phyloP scores from a whole-genome alignment of 2,888 invertebrate species.

The Xestoiulus laeticollis region DNA sequence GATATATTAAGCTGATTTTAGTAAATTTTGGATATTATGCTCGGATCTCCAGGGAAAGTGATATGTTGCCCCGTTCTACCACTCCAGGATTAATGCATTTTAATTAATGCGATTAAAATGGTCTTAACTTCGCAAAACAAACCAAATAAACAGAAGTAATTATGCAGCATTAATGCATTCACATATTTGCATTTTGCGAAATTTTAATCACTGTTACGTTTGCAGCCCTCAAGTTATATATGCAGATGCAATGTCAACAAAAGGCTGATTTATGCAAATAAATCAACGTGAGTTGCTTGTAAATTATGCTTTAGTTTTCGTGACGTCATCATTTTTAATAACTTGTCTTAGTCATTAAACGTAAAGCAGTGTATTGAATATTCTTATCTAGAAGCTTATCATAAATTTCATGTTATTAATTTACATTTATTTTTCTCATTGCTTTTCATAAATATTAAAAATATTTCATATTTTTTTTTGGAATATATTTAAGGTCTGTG shows the following conservation, averaged over 20 bases:
- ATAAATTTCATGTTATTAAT: background rate
- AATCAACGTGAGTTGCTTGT: background rate
- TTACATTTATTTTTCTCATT: background rate
- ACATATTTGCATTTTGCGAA: constrained; percentile 36
- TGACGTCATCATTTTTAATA: background rate
- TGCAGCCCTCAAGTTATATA: background rate
- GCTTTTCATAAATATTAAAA: background rate
- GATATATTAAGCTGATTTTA: constrained; percentile 41
- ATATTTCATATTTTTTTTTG: too few relatives aligned
- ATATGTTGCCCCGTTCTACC: background rate
- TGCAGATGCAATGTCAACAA: constrained; percentile 39
- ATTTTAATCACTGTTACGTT: constrained; percentile 39
- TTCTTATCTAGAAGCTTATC: background rate
- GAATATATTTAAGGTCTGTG: too few relatives aligned
- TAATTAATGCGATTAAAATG: constrained; percentile 40
- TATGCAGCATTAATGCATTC: constrained; percentile 34
- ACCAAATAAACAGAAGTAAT: constrained; percentile 40
- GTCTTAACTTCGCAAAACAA: constrained; percentile 29
- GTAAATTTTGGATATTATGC: constrained; percentile 27
- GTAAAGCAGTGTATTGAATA: background rate
- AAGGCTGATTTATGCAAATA: constrained; percentile 13
- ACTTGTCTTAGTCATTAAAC: background rate
- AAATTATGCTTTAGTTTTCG: background rate
- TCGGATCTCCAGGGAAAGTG: constrained; percentile 16
- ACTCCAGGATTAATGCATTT: constrained; percentile 20